These are phyloP conservation scores for Linnaemya vulpina DNA, from an alignment of 2,888 invertebrate species.

Conservation along the genomic window DNA sequence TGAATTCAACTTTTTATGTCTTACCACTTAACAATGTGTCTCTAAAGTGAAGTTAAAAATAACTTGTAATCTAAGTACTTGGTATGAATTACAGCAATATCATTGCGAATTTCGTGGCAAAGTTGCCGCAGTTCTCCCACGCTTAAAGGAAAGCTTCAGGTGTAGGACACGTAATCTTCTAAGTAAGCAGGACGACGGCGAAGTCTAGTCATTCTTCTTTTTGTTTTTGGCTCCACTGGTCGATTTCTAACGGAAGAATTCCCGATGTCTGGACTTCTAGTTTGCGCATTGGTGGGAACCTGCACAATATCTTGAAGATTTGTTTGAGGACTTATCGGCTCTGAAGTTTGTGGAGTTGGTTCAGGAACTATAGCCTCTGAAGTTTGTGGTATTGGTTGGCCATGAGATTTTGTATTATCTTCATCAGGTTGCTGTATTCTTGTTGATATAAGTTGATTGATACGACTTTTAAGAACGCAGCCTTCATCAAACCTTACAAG, in stretches of 20 bases:
- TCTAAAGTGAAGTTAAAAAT: no score
- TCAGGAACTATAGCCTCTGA: no score
- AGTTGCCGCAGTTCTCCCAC: no score
- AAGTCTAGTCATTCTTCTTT: slow-evolving; percentile 23
- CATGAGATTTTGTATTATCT: not conserved
- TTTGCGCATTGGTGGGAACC: not conserved
- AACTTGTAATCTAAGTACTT: no score
- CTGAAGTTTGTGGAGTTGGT: no score
- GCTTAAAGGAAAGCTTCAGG: slow-evolving; percentile 1
- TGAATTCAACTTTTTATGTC: no score
- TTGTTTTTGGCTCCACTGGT: not conserved
- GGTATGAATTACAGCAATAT: no score
- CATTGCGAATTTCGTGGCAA: no score
- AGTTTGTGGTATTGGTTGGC: no score
- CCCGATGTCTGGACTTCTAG: not conserved
- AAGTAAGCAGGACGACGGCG: slow-evolving; percentile 34
- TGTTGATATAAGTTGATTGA: slow-evolving; percentile 31
- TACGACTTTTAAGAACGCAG: slow-evolving; percentile 32
- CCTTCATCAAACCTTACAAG: slow-evolving; percentile 39
- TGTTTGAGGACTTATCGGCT: not conserved
- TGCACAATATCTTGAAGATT: not conserved
- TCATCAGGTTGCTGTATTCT: not conserved
- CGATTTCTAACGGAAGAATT: not conserved
- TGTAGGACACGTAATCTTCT: slow-evolving; percentile 27
- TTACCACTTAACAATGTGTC: no score